A percentile compares a stretch with the other conserved stretches of the same genome.
These are phyloP conservation scores for Enteromius treurensis DNA, from an alignment of 2,797 vertebrate genomes.

Conservation along the genomic window DNA sequence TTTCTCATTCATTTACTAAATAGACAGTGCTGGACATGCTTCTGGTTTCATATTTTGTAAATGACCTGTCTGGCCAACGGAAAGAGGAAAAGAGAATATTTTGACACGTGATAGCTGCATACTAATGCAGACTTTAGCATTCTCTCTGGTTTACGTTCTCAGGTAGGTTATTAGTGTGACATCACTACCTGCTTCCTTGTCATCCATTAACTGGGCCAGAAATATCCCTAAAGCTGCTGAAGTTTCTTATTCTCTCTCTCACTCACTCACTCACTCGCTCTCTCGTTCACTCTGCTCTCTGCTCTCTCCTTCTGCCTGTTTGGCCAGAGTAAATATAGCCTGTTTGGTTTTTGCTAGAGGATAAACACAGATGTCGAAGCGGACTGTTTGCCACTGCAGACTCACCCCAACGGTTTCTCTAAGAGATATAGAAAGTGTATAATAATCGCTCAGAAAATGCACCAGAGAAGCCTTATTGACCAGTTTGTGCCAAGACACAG, in stretches of 20 bases:
- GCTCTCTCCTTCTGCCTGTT: constrained; percentile 65
- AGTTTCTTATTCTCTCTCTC: constrained; percentile 2
- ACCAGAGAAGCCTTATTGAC: neutral
- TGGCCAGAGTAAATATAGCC: constrained; percentile 81
- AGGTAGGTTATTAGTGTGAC: constrained; percentile 14
- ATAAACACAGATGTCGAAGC: constrained; percentile 85
- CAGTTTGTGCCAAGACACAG: neutral
- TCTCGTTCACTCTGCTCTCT: neutral
- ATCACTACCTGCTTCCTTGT: constrained; percentile 22
- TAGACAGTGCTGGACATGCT: neutral
- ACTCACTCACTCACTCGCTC: neutral
- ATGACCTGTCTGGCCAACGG: neutral
- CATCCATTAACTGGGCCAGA: constrained; percentile 26
- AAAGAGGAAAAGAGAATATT: neutral
- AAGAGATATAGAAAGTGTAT: neutral
- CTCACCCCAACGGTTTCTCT: constrained; percentile 56
- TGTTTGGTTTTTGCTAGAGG: constrained; percentile 79
- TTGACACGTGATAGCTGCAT: neutral
- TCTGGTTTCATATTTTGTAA: neutral
- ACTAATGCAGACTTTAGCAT: neutral
- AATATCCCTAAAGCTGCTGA: constrained; percentile 41
- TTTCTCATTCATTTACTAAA: neutral
- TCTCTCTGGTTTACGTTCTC: neutral
- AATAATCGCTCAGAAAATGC: neutral
- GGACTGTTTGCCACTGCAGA: constrained; percentile 71